phyloP scores from a whole-genome alignment of 2,888 invertebrate species.

The Nephrotoma guestfalica region DNA sequence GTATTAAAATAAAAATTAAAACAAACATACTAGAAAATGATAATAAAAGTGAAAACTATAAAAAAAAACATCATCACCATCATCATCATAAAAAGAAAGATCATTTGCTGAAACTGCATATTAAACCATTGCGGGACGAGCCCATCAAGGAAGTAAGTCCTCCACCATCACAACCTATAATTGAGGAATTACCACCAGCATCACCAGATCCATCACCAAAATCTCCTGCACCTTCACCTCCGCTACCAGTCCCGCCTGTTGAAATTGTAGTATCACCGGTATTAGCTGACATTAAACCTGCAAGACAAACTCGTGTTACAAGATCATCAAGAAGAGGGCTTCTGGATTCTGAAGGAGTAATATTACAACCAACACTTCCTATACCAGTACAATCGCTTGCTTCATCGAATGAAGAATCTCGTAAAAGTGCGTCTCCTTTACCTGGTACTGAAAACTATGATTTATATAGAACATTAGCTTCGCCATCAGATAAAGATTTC shows the following conservation, averaged over 20 bases:
- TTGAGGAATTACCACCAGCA: conserved; percentile 10
- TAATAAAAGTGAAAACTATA: background rate
- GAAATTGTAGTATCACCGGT: conserved; percentile 14
- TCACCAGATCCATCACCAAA: conserved; percentile 23
- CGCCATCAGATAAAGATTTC: conserved; percentile 34
- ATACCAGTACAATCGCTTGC: conserved; percentile 2
- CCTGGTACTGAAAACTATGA: conserved; percentile 38
- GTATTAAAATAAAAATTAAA: conserved; percentile 20
- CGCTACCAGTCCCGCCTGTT: background rate
- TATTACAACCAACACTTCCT: background rate
- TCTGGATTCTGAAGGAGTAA: conserved; percentile 29
- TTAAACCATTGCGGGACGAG: background rate
- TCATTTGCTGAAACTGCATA: background rate
- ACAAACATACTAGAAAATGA: conserved; percentile 28
- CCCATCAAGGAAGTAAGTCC: background rate
- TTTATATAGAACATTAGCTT: conserved; percentile 37
- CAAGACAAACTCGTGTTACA: conserved; percentile 8
- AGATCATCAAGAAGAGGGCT: conserved; percentile 35
- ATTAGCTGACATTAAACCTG: background rate
- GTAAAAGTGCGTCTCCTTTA: conserved; percentile 32
- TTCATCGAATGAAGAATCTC: conserved; percentile 9
- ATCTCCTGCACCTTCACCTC: conserved; percentile 16
- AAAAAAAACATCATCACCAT: background rate
- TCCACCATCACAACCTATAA: conserved; percentile 2
- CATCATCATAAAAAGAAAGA: conserved; percentile 1